Conservation (phyloP, 2,113 vertebrate species). For the Lycocorax pyrrhopterus region DNA sequence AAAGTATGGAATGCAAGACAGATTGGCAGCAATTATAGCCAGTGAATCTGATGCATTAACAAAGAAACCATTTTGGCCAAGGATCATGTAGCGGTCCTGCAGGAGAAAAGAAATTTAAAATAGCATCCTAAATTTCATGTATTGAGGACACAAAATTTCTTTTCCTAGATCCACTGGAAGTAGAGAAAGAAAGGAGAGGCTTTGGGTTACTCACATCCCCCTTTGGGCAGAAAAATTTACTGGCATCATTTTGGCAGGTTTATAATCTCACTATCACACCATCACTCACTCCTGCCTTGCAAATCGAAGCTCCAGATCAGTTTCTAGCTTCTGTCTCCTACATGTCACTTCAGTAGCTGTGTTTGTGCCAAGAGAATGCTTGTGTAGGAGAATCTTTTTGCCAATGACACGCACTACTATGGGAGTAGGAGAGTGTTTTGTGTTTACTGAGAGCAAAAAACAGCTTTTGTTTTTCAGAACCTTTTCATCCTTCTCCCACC, state of each 20-base stretch:
- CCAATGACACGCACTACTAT: accelerated
- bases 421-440: neutral
- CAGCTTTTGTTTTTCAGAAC: neutral
- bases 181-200: neutral
- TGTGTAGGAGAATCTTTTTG: neutral
- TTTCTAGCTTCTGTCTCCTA: neutral
- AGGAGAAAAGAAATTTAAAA: slow-evolving; percentile 35
- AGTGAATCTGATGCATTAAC: slow-evolving; percentile 94
- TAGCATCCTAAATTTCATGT: neutral
- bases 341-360: neutral
- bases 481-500: neutral
- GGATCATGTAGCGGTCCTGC: slow-evolving; percentile 97
- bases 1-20: slow-evolving; percentile 93
- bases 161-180: neutral
- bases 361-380: neutral
- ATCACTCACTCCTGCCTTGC: neutral
- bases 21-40: slow-evolving; percentile 95
- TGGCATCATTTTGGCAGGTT: neutral
- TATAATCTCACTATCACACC: neutral
- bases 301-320: neutral
- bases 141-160: neutral
- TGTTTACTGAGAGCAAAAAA: neutral
- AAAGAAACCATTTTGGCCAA: slow-evolving; percentile 95
- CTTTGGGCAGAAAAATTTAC: neutral
- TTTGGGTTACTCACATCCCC: neutral